phyloP scores from a whole-genome alignment of 1,140 invertebrate genomes.

The Artemia franciscana region DNA sequence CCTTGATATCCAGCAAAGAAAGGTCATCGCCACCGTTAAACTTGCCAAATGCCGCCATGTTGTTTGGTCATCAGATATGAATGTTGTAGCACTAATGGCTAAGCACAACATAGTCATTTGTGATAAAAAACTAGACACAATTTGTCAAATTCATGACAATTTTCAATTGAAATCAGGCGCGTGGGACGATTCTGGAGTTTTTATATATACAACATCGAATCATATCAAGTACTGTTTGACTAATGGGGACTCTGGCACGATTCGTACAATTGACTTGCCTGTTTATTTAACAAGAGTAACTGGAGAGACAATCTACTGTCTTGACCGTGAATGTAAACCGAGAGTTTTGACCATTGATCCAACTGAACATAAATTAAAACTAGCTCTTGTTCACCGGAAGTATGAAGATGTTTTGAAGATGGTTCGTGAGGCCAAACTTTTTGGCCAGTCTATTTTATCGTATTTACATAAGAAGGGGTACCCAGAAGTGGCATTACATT shows the following conservation, averaged over 20 bases:
- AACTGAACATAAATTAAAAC: conserved; percentile 94
- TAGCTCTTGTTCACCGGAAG: conserved; percentile 84
- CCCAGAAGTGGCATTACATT: conserved; percentile 97
- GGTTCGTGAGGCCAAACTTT: conserved; percentile 84
- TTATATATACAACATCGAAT: conserved; percentile 96
- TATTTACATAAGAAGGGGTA: conserved; percentile 99
- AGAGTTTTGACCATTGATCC: conserved; percentile 81
- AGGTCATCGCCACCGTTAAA: conserved; percentile 39
- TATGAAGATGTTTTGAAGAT: conserved; percentile 96
- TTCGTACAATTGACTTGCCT: conserved; percentile 84
- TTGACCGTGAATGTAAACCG: conserved; percentile 77
- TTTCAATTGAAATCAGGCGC: conserved; percentile 89
- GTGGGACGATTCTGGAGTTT: conserved; percentile 92
- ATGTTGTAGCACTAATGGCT: conserved; percentile 69
- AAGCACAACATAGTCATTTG: conserved; percentile 84
- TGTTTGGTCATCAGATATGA: conserved; percentile 90
- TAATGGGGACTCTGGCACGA: conserved; percentile 94
- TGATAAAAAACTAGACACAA: conserved; percentile 61
- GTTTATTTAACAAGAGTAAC: conserved; percentile 90
- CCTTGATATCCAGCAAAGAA: conserved; percentile 92
- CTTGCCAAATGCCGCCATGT: conserved; percentile 86
- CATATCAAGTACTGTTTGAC: conserved; percentile 94
- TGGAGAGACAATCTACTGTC: conserved; percentile 74
- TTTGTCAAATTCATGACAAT: conserved; percentile 85
- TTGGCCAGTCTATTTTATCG: conserved; percentile 96